Base-by-base conservation (phyloP, 2,113 vertebrate species). In the Crotalus viridis region DNA sequence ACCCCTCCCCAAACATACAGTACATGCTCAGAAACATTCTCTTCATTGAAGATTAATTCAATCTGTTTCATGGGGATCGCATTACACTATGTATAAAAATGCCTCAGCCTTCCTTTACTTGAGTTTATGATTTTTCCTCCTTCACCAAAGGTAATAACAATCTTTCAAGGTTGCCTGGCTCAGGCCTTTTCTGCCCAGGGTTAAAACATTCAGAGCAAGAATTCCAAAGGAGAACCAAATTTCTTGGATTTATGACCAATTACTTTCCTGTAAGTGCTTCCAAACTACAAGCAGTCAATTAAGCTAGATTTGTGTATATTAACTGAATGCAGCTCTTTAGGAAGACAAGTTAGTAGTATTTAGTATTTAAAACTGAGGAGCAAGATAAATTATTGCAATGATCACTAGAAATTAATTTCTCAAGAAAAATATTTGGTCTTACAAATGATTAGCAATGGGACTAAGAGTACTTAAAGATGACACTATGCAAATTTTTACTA, bases 71-170 rank as follows among this genome's bases (percentile, higher is more conserved):
- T 61, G 61, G 43, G 52, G n/a, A 81, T 93, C 21, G 22, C 56
- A 56, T 61, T 59, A 89, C 56, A 43, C 74, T 64, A 86, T 64
- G 85, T 51, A 61, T n/a, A 28, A 54, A 86, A 86, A n/a, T 52
- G 22, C n/a, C 86, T 90, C 88, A 64, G n/a, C 13, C 22, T 90
- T 46, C 55, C n/a, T 90, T 48, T 90, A 17, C 33, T 39, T 39
- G 33, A 54, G 81, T 28, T 90, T 87, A 57, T 81, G 56, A 59
- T 93, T 85, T 93, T 74, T 89, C 88, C 55, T 90, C 88, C 81
- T 64, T 56, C 86, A 43, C 61, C 92, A 93, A 93, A 85, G 74
- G 85, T 90, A 93, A 93, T 87, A 93, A 59, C 74, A 90, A 64
- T 90, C 56, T 90, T 90, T 87, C 89, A 90, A 51, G 21, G 19